phyloP scores from a whole-genome alignment of 2,113 vertebrate species.

The Tragelaphus buxtoni region DNA sequence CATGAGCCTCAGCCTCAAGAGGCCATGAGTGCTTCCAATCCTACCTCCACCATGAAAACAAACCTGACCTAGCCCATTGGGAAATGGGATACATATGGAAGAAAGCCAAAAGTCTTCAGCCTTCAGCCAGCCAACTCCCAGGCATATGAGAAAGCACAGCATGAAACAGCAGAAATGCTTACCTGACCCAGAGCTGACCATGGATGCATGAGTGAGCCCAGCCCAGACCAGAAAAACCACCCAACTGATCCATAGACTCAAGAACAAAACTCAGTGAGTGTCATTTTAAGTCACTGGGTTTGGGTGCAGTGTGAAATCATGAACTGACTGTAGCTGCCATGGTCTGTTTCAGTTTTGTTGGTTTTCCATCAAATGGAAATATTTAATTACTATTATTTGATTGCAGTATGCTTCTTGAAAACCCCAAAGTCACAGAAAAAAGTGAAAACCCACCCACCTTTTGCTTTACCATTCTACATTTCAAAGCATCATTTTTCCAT shows the following conservation, averaged over 20 bases:
- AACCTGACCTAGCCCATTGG: not conserved
- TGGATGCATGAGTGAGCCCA: not conserved
- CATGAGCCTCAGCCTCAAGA: not conserved
- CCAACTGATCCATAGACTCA: too few species aligned
- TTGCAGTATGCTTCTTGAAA: not conserved
- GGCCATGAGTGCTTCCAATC: not conserved
- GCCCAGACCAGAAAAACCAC: not conserved
- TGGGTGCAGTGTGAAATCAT: accelerated
- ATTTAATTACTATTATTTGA: not conserved
- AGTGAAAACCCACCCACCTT: not conserved
- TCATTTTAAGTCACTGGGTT: not conserved
- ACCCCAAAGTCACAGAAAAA: not conserved
- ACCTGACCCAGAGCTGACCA: not conserved
- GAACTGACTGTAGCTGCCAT: not conserved
- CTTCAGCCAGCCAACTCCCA: not conserved
- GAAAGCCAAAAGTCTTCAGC: not conserved
- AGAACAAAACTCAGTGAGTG: not conserved
- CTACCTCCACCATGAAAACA: not conserved
- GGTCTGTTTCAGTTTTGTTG: not conserved
- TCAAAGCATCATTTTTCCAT: not conserved
- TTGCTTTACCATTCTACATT: not conserved
- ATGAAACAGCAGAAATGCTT: not conserved
- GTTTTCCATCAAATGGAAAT: not conserved
- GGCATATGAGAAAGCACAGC: not conserved
- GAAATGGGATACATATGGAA: accelerated